phyloP scores from a whole-genome alignment of 2,888 invertebrate species.

The Omphaloscelis lunosa region DNA sequence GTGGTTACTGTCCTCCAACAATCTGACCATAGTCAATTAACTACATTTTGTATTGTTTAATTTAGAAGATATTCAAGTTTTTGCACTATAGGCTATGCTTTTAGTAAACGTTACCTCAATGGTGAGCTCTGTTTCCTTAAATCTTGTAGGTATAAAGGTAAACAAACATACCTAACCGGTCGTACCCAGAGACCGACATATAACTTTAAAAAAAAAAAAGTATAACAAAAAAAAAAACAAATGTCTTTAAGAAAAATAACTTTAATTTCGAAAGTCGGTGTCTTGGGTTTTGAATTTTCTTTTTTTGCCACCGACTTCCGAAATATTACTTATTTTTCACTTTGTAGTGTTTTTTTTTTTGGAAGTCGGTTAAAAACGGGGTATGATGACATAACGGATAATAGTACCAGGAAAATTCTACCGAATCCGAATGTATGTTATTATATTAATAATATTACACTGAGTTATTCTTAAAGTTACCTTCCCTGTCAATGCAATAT shows the following conservation, averaged over 20 bases:
- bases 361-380: neutral
- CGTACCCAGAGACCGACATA: neutral
- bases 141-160: neutral
- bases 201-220: neutral
- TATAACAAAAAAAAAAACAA: too few species aligned
- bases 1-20: neutral
- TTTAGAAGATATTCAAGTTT: neutral
- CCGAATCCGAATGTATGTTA: too few species aligned
- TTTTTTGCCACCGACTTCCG: too few species aligned
- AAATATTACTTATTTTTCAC: too few species aligned
- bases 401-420: neutral
- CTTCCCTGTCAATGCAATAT: conserved; percentile 14
- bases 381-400: neutral
- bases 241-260: too few species aligned
- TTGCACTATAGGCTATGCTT: neutral
- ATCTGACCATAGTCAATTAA: neutral
- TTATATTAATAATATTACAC: neutral
- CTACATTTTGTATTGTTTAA: neutral
- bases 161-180: neutral
- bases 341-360: too few species aligned
- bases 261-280: too few species aligned
- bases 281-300: too few species aligned
- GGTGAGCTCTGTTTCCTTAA: too few species aligned
- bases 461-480: conserved; percentile 14
- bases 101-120: too few species aligned